Evolutionary conservation across 2,113 vertebrate genomes (phyloP).

Genomic region (Caloenas nicobarica): DNA sequence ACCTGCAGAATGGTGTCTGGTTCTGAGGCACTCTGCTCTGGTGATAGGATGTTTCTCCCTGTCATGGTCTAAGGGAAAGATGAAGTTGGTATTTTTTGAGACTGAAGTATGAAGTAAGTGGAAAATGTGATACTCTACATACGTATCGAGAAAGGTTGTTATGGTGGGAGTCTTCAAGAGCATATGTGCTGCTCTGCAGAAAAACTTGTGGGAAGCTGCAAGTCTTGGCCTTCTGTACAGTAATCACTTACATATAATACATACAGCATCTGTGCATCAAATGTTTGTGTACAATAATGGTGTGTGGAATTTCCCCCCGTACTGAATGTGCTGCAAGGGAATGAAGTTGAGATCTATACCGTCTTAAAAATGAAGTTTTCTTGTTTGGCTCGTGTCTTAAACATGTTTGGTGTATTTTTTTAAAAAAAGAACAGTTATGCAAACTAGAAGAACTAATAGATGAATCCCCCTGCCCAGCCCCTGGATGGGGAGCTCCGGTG

Average conservation of each 20-base stretch:
- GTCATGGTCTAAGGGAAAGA: not conserved
- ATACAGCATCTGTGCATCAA: fast-evolving
- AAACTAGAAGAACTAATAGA: not conserved
- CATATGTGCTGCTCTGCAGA: not conserved
- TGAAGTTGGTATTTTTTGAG: not conserved
- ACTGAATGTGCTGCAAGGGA: not conserved
- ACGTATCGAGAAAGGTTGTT: not conserved
- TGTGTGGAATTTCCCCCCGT: not conserved
- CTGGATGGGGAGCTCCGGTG: not conserved
- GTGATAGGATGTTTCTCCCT: not conserved
- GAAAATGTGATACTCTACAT: not conserved
- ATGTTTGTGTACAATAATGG: fast-evolving
- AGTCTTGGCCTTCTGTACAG: not conserved
- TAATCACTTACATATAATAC: fast-evolving
- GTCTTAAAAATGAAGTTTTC: not conserved
- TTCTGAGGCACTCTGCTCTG: not conserved
- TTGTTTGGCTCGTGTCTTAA: not conserved
- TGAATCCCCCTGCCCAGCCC: too few relatives aligned
- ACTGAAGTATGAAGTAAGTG: not conserved
- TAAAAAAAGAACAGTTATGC: not conserved
- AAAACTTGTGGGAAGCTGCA: not conserved
- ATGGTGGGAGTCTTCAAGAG: not conserved
- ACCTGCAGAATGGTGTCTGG: not conserved
- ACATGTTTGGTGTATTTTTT: too few relatives aligned
- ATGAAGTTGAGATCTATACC: not conserved